These are phyloP conservation scores for Corythaeola cristata DNA, from an alignment of 2,113 vertebrate species.

Conservation along the genomic window DNA sequence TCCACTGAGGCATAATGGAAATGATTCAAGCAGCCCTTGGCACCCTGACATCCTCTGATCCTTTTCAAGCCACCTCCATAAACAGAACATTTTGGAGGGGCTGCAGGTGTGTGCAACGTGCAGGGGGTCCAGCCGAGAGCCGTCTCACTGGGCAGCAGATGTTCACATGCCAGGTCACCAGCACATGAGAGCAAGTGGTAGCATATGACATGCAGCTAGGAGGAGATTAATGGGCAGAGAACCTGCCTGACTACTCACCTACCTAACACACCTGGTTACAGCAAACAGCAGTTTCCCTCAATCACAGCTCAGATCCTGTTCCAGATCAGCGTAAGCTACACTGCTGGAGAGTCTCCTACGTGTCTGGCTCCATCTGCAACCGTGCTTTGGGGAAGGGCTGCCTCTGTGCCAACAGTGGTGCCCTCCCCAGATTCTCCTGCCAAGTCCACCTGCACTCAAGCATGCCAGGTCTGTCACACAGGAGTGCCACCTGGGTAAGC, in stretches of 20 bases:
- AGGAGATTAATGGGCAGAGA: constrained; percentile 11
- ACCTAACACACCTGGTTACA: not conserved
- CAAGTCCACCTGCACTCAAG: not conserved
- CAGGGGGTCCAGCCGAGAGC: not conserved
- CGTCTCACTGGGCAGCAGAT: rapidly evolving
- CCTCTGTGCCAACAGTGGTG: not conserved
- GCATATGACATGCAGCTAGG: not conserved
- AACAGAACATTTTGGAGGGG: constrained; percentile 8
- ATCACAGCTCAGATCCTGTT: not conserved
- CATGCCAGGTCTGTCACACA: not conserved
- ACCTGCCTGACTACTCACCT: constrained; percentile 29
- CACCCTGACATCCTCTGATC: constrained; percentile 8
- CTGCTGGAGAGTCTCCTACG: not conserved
- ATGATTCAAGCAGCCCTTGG: not conserved
- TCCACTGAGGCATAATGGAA: not conserved
- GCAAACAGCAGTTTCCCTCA: constrained; percentile 9
- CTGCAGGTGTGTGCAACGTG: not conserved
- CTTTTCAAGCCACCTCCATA: not conserved
- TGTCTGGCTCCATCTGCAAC: not conserved
- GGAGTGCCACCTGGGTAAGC: not conserved
- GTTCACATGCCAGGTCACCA: not conserved
- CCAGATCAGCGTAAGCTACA: not conserved
- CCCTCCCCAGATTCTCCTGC: not conserved
- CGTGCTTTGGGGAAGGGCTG: constrained; percentile 8
- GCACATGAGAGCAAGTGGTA: not conserved